phyloP scores from a whole-genome alignment of 2,797 vertebrate genomes.

The Sebastes oblongus region DNA sequence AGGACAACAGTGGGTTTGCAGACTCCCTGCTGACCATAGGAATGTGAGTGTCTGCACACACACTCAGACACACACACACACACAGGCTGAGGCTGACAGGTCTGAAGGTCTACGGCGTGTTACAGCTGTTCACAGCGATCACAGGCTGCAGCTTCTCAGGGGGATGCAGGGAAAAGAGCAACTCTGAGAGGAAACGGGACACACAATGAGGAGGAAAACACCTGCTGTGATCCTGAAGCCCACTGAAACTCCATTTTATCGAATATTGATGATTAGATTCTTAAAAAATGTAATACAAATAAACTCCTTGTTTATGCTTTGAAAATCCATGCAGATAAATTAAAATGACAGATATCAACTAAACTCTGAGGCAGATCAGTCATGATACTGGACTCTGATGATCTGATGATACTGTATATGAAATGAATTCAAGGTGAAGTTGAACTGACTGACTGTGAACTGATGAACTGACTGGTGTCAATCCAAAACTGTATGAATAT shows the following conservation, averaged over 20 bases:
- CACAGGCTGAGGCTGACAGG: constrained; percentile 38
- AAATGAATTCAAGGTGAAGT: neutral
- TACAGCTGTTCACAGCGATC: constrained; percentile 66
- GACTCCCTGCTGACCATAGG: constrained; percentile 68
- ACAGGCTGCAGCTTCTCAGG: constrained; percentile 41
- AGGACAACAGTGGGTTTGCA: constrained; percentile 54
- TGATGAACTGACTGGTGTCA: neutral
- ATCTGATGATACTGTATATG: neutral
- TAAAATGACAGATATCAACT: neutral
- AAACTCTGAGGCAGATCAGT: neutral
- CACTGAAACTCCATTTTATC: neutral
- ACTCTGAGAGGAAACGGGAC: neutral
- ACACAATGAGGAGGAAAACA: constrained; percentile 40
- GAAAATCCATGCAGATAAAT: neutral
- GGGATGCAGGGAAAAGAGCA: constrained; percentile 23
- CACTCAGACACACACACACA: constrained; percentile 28
- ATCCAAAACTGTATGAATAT: neutral
- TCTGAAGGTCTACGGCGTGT: constrained; percentile 39
- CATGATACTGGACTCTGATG: neutral
- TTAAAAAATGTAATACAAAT: neutral
- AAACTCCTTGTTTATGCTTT: neutral
- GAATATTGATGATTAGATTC: neutral
- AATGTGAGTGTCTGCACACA: constrained; percentile 54
- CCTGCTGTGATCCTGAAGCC: constrained; percentile 38
- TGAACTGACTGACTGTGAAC: neutral